Evolutionary conservation across 2,888 invertebrate genomes (phyloP), one percentile per base, ranked within the genome.

Genomic region (Scaptomyza cyrtandrae): DNA sequence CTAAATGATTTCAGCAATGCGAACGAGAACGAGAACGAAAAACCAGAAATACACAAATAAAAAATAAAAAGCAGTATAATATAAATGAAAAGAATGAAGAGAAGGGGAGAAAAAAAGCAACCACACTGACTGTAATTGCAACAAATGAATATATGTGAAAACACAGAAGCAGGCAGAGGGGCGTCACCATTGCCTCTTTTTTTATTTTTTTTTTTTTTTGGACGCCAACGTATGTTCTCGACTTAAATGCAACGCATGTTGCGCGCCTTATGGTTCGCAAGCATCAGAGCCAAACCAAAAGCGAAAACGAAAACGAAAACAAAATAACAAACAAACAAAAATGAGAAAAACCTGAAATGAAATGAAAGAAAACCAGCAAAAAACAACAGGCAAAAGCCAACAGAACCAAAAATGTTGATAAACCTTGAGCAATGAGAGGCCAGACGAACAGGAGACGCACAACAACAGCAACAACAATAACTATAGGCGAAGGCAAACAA

Each of bases 71-170:
- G 7, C 14, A 53, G 58, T 14, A 39, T 7, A 14, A 44, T 55
- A 24, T 27, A 44, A 63, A 48, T 29, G 14, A 68, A 49, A 33
- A 16, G 27, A 13, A 53, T 13, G 16, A 16, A 19, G 6, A 50
- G 10, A 19, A 37, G 39, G 45, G 43, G 54, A 24, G 33, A 44
- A 52, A 33, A 53, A 35, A 29, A 24, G 13, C 7, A 55, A 41
- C 35, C 57, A 55, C 65, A 63, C 49, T 52, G 57, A 86, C 74
- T 84, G 86, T 86, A 82, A 82, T 82, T 82, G 82, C 81, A 86
- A 69, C 76, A 86, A 86, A 86, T 86, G 87, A 86, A 83, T 84
- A 78, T 75, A 86, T 86, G 73, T 67, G 66, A 29, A 52, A 24
- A 31, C 65, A 49, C 59, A 59, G 16, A 58, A 39, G n/a, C 13